Base-by-base conservation (phyloP, 2,113 vertebrate genomes). In the Gasterosteus aculeatus region DNA sequence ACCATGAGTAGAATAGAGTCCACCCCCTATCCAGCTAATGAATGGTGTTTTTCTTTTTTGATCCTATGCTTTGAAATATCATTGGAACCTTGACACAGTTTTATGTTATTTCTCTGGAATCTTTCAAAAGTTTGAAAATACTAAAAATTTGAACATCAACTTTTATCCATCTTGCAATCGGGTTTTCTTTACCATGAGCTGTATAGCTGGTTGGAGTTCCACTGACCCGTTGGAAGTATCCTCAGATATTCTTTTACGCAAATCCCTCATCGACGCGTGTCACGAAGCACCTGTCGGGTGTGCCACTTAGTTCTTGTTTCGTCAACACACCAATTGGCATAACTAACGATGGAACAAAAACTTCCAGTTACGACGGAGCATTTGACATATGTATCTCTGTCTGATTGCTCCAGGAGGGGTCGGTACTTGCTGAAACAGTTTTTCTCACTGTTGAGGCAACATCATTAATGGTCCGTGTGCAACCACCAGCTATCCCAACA, bases 381-480 rank as follows among this genome's bases (percentile, higher is more conserved):
- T 70, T 68, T 74, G 68, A 80, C 57, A 72, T 47, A 18, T 57
- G 15, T 71, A 33, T 38, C n/a, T 62, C 44, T 46, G 56, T 77
- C 31, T 54, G 57, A 85, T 83, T 71, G 51, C 73, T 86, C 88
- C 80, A 75, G 61, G 26, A 62, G 66, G 79, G 64, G 35, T 31
- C 29, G 53, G 71, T 35, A 80, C 61, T 72, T 66, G 77, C 70
- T 76, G 57, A 78, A 86, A 87, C 71, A 76, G 68, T 87, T 81
- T 70, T 75, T 78, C 78, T 72, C 71, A 66, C 59, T 79, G 69
- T 68, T 56, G 47, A 81, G 82, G 62, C 59, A 53, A 81, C 83
- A 86, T 79, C 83, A 84, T 88, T 83, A 89, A 70, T 78, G 73
- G 80, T 51, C 59, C 78, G 71, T 78, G 78, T 65, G 78, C 75